Evolutionary conservation across 2,797 vertebrate species (phyloP).

Genomic region (Smutsia temminckii): DNA sequence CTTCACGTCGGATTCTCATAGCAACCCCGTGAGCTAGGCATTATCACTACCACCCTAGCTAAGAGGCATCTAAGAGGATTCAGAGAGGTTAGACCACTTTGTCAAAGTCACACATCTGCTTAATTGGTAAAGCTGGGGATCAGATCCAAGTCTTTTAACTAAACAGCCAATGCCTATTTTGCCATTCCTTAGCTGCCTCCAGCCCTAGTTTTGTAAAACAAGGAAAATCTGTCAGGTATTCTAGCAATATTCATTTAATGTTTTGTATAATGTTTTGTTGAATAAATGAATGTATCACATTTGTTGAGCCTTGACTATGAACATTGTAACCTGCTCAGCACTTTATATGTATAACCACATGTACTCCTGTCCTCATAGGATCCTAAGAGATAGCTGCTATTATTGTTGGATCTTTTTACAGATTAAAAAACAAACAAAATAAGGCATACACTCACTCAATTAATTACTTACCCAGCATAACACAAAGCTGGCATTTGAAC

Average conservation of each 20-base stretch:
- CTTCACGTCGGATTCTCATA: neutral
- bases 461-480: neutral
- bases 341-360: neutral
- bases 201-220: neutral
- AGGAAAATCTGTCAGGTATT: neutral
- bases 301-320: neutral
- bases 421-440: neutral
- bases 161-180: neutral
- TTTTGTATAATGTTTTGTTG: neutral
- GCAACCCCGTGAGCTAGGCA: fast-evolving
- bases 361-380: neutral
- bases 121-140: neutral
- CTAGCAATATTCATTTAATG: no score
- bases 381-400: neutral
- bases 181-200: neutral
- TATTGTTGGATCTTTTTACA: neutral
- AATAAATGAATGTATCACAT: neutral
- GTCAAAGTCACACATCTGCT: slow-evolving; percentile 19
- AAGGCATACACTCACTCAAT: neutral
- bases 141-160: neutral
- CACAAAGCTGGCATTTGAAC: neutral
- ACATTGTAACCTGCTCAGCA: neutral
- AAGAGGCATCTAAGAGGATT: neutral
- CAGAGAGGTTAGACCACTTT: neutral
- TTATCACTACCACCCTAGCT: neutral